Percentiles rank a stretch among this genome's conserved stretches.
phyloP scores from a whole-genome alignment of 2,797 vertebrate species.

The Sus cebifrons region DNA sequence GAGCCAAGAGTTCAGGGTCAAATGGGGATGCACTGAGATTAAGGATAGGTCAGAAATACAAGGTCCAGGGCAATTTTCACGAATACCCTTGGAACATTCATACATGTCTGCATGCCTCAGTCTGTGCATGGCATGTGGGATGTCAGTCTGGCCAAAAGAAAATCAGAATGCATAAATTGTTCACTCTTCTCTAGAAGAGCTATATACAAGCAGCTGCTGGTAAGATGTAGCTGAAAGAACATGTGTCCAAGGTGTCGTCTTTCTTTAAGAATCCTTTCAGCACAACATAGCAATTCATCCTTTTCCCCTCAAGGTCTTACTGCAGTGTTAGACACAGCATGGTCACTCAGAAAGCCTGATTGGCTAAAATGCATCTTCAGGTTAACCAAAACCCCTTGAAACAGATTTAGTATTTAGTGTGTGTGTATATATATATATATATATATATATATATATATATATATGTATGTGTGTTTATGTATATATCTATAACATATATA shows the following conservation, averaged over 20 bases:
- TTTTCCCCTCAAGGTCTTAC: neutral
- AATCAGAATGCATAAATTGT: neutral
- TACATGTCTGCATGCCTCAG: neutral
- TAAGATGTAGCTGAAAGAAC: constrained; percentile 3
- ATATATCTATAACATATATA: too few relatives aligned
- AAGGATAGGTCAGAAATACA: neutral
- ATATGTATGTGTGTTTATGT: too few relatives aligned
- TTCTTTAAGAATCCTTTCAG: neutral
- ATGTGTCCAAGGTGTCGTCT: neutral
- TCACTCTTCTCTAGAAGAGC: neutral
- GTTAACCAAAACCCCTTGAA: neutral
- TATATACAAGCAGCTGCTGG: neutral
- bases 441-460: too few relatives aligned
- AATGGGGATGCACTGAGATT: constrained; percentile 10
- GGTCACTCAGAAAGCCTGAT: neutral
- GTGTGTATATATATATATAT: too few relatives aligned
- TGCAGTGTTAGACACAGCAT: neutral
- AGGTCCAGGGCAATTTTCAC: neutral
- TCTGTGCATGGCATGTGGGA: neutral
- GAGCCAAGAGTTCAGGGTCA: constrained; percentile 36
- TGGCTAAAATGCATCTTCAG: neutral
- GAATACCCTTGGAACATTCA: neutral
- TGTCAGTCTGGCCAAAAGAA: neutral
- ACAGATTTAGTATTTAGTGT: neutral
- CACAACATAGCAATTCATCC: neutral